Evolutionary conservation across 2,888 invertebrate genomes (phyloP).

Genomic region (Lucinisca nassula): DNA sequence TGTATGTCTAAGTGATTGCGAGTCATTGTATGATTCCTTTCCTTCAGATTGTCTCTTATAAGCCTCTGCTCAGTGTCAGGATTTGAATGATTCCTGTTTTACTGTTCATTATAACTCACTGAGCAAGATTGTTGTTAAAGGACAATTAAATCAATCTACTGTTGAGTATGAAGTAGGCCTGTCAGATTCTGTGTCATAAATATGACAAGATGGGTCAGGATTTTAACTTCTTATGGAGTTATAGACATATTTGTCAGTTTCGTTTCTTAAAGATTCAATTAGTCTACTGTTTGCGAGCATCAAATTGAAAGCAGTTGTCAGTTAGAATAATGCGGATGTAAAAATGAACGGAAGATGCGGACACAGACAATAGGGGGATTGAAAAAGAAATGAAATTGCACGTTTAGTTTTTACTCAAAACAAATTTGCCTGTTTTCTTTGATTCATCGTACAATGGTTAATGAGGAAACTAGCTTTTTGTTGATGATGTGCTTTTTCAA

Average conservation of each 20-base stretch:
- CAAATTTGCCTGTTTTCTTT: background rate
- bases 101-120: background rate
- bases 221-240: conserved; percentile 4
- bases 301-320: conserved; percentile 3
- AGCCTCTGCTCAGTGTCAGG: no score
- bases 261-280: conserved; percentile 8
- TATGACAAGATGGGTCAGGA: background rate
- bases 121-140: background rate
- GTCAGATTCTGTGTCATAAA: conserved; percentile 2
- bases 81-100: no score
- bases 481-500: no score
- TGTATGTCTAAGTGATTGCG: no score
- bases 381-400: background rate
- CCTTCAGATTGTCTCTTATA: no score
- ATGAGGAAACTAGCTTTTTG: background rate
- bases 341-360: background rate
- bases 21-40: no score
- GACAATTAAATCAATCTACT: background rate
- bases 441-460: background rate
- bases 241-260: conserved; percentile 5
- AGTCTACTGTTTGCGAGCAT: background rate
- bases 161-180: background rate
- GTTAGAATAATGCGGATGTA: background rate
- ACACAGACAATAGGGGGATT: background rate
- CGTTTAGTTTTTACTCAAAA: background rate